A percentile compares a stretch with the other conserved stretches of the same genome.
Conservation (phyloP, 2,113 vertebrate genomes). For the Chaenocephalus aceratus region DNA sequence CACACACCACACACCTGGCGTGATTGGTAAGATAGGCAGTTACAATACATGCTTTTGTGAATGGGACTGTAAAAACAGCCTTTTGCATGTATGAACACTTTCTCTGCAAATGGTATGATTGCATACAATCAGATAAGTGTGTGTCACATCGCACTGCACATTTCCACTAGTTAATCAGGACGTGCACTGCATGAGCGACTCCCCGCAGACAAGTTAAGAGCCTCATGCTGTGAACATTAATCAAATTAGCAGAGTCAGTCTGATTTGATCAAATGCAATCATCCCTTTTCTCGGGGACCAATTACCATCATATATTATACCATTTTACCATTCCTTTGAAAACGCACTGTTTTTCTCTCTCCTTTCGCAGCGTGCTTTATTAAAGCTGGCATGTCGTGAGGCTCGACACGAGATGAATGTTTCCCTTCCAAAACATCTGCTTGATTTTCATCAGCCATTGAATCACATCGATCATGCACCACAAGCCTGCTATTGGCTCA, state of each 20-base stretch:
- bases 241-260: constrained; percentile 59
- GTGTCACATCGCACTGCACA: constrained; percentile 10
- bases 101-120: constrained; percentile 14
- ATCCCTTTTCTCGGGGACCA: constrained; percentile 38
- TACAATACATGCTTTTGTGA: neutral
- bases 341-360: neutral
- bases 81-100: constrained; percentile 18
- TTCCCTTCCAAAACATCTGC: constrained; percentile 77
- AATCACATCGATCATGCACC: constrained; percentile 75
- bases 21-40: neutral
- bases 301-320: constrained; percentile 52
- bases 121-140: neutral
- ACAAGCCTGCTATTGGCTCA: constrained; percentile 66
- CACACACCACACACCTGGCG: constrained; percentile 35
- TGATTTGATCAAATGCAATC: constrained; percentile 47
- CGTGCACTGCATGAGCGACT: constrained; percentile 41
- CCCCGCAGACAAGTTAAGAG: constrained; percentile 49
- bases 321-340: constrained; percentile 50
- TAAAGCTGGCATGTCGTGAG: constrained; percentile 46
- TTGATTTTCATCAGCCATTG: constrained; percentile 78
- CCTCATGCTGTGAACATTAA: constrained; percentile 57
- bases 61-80: neutral
- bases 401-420: constrained; percentile 74
- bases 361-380: constrained; percentile 23
- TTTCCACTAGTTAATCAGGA: constrained; percentile 38